Percentiles rank a stretch among this genome's conserved stretches.
Conservation (phyloP, 2,888 invertebrate species). For the Gastracanthus pulcherrimus region DNA sequence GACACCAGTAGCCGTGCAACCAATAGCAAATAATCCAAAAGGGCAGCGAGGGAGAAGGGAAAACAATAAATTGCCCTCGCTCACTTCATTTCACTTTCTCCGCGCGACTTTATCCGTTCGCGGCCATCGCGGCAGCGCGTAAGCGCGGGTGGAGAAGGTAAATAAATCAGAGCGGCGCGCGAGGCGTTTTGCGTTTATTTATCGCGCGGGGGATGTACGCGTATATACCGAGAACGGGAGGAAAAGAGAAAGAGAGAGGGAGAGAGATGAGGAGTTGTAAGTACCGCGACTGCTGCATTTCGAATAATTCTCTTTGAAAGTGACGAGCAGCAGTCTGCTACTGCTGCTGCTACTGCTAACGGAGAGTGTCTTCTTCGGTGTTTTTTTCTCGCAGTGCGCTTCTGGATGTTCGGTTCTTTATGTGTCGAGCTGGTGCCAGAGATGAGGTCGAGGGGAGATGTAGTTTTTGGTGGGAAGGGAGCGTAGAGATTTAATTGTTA, state of each 20-base stretch:
- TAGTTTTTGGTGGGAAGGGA: background rate
- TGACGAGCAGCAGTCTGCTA: constrained; percentile 9
- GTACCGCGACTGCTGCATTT: background rate
- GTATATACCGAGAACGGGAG: constrained; percentile 6
- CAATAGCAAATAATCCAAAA: constrained; percentile 42
- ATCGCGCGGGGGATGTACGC: constrained; percentile 56
- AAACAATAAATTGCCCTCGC: constrained; percentile 49
- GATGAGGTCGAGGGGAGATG: background rate
- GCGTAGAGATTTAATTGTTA: background rate
- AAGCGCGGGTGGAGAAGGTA: constrained; percentile 57
- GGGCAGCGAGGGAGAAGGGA: background rate
- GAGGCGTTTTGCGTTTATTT: constrained; percentile 49
- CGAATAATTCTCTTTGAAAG: constrained; percentile 32
- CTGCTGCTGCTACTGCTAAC: too few species aligned
- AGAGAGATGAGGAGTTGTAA: too few species aligned
- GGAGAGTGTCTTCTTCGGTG: background rate
- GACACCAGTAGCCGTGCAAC: too few species aligned
- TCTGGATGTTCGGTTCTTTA: background rate
- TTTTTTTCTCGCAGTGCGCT: background rate
- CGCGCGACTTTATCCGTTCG: constrained; percentile 41
- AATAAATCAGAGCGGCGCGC: constrained; percentile 59
- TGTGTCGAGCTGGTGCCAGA: background rate
- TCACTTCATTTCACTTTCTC: constrained; percentile 38
- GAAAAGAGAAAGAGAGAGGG: background rate
- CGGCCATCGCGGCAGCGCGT: constrained; percentile 44